Base-by-base conservation (phyloP, 2,797 vertebrate genomes). In the Epinephelus malabaricus region DNA sequence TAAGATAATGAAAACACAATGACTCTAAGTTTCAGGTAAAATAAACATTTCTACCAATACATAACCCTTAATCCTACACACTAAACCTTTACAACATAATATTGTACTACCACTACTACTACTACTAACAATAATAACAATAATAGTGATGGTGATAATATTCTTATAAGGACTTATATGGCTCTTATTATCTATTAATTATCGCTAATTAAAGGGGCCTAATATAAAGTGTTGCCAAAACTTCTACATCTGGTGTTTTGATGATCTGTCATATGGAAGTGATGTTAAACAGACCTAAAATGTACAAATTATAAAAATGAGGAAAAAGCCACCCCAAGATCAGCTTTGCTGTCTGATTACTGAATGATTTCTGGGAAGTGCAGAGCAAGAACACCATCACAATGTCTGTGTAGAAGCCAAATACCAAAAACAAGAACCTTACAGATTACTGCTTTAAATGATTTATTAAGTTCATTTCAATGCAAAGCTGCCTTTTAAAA, bases 391-490 rank as follows among this genome's bases (percentile, higher is more conserved):
- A 27, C 21, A 53, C 43, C 61, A 58, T 1, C 19, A 8, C 38
- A 60, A 38, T 21, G n/a, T 23, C 53, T 47, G 46, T 19, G 11
- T 14, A 40, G 18, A 23, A 78, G 25, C 46, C 40, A 70, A 54
- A 40, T 43, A 21, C 25, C 15, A 51, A 43, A 58, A 58, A 21
- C 12, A 61, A 9, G 15, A 47, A 30, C 45, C 25, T 12, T 13
- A 19, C 59, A 69, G 53, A 78, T 83, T 34, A 27, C 63, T 17
- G 18, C 43, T 61, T 62, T 25, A 40, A 59, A 54, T 66, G 55
- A 84, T 86, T 81, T 78, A 75, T 82, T 78, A 62, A 2, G 27
- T 70, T 60, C 11, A 78, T 56, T 67, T 73, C n/a, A 45, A 67
- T 61, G 27, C 40, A 70, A 68, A 70, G 34, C 68, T 63, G 23